Conservation (phyloP, 2,888 invertebrate genomes). For the Gibbula magus region DNA sequence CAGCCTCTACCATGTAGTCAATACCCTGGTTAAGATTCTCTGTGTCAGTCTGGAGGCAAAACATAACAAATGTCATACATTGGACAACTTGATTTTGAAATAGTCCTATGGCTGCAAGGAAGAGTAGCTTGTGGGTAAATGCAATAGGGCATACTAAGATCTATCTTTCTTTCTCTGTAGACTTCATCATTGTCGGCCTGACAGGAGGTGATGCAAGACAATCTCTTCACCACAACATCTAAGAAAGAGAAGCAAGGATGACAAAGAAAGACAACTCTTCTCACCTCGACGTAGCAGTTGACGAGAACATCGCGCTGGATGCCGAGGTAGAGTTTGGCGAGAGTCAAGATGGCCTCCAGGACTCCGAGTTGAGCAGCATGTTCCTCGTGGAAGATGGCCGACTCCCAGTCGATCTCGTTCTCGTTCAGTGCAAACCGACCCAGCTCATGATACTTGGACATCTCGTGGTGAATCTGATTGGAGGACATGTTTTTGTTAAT, state of each 20-base stretch:
- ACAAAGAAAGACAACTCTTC: background rate
- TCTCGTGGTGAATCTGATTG: slow-evolving; percentile 77
- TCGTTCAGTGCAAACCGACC: slow-evolving; percentile 75
- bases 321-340: slow-evolving; percentile 77
- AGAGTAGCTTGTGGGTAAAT: no score
- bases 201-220: background rate
- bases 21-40: slow-evolving; percentile 73
- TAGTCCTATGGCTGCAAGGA: no score
- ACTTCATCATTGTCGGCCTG: background rate
- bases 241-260: background rate
- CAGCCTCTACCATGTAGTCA: slow-evolving; percentile 76
- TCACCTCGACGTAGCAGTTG: slow-evolving; percentile 74
- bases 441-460: slow-evolving; percentile 78
- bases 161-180: background rate
- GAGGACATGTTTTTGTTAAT: no score
- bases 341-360: slow-evolving; percentile 77
- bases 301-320: slow-evolving; percentile 77
- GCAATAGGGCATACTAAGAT: no score
- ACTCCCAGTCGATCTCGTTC: slow-evolving; percentile 76
- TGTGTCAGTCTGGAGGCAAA: slow-evolving; percentile 53
- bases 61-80: background rate
- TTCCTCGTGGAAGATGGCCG: slow-evolving; percentile 78
- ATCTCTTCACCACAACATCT: background rate
- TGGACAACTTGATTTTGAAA: no score
- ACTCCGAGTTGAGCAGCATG: slow-evolving; percentile 78